These are phyloP conservation scores for Arion vulgaris DNA, from an alignment of 1,140 invertebrate genomes.

Conservation along the genomic window DNA sequence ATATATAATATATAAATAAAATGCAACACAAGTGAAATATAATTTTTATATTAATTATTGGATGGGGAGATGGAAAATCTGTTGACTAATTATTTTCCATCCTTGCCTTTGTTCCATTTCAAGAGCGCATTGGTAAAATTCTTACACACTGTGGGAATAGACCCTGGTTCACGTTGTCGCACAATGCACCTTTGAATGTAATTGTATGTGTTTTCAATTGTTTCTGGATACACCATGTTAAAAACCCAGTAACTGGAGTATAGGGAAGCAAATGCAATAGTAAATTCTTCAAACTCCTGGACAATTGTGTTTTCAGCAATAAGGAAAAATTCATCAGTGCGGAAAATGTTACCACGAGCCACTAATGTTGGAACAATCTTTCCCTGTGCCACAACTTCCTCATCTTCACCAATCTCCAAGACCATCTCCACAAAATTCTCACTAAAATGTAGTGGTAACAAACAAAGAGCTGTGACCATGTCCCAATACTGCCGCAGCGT, in stretches of 20 bases:
- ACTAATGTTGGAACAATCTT: conserved; percentile 67
- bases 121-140: conserved; percentile 35
- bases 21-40: no score
- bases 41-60: no score
- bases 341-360: conserved; percentile 63
- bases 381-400: conserved; percentile 63
- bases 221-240: conserved; percentile 68
- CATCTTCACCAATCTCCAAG: conserved; percentile 63
- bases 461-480: conserved; percentile 67
- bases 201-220: conserved; percentile 65
- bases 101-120: conserved; percentile 38
- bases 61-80: no score
- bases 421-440: conserved; percentile 69
- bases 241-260: conserved; percentile 69
- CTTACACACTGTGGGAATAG: conserved; percentile 26
- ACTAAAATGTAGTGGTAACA: conserved; percentile 61
- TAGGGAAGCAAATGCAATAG: conserved; percentile 65
- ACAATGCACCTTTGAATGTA: conserved; percentile 61
- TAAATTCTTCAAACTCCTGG: conserved; percentile 70
- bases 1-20: no score
- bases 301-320: conserved; percentile 67
- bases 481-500: conserved; percentile 68
- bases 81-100: neutral
- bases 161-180: conserved; percentile 30
- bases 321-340: conserved; percentile 67